phyloP scores from a whole-genome alignment of 1,140 invertebrate genomes.

The Trichonephila clavipes region DNA sequence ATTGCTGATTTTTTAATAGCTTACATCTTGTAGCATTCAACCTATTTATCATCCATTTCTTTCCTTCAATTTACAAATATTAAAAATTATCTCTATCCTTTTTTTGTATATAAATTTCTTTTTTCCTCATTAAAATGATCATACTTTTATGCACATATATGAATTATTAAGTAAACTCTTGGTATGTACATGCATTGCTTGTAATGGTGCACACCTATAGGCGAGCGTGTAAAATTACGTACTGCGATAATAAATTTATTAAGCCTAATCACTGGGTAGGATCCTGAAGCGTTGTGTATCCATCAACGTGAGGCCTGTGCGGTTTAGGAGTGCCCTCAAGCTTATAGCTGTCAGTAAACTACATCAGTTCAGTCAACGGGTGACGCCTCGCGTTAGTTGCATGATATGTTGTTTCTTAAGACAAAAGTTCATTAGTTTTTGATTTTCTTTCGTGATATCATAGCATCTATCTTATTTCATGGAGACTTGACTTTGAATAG shows the following conservation, averaged over 20 bases:
- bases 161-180: not conserved
- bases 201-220: not conserved
- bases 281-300: conserved; percentile 45
- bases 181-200: not conserved
- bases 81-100: not conserved
- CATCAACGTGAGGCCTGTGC: conserved; percentile 35
- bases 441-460: not conserved
- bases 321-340: conserved; percentile 20
- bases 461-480: not conserved
- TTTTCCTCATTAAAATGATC: not conserved
- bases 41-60: not conserved
- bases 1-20: not conserved
- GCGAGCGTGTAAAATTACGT: not conserved
- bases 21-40: not conserved
- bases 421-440: conserved; percentile 6
- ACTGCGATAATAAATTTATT: conserved; percentile 62
- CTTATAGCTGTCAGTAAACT: conserved; percentile 37
- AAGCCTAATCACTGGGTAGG: conserved; percentile 67
- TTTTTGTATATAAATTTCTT: not conserved
- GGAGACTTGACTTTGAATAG: too few species aligned
- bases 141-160: not conserved
- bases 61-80: not conserved
- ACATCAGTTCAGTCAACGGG: conserved; percentile 7
- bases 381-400: conserved; percentile 39
- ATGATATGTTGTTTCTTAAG: conserved; percentile 13